A percentile compares a stretch with the other conserved stretches of the same genome.
phyloP scores from a whole-genome alignment of 2,113 vertebrate genomes.

The Coptodon bakossiorum region DNA sequence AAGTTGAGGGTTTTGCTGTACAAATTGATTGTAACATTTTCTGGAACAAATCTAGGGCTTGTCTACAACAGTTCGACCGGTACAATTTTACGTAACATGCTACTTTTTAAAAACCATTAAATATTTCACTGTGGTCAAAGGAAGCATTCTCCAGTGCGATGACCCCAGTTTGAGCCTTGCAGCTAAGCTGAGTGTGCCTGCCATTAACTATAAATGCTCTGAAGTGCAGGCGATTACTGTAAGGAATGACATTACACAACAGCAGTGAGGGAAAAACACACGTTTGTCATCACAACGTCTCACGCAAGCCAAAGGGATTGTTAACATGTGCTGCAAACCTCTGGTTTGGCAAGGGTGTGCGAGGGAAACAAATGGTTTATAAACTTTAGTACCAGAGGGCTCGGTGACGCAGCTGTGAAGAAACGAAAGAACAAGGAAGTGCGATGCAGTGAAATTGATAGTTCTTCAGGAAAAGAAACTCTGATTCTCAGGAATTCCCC shows the following conservation, averaged over 20 bases:
- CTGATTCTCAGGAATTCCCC: background rate
- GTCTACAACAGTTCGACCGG: background rate
- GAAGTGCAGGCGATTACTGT: constrained; percentile 10
- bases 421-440: constrained; percentile 1
- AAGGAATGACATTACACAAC: background rate
- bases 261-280: constrained; percentile 2
- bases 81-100: background rate
- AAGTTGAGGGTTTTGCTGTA: background rate
- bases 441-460: constrained; percentile 5
- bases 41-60: background rate
- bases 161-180: background rate
- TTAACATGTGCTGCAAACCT: constrained; percentile 41
- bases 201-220: constrained; percentile 4
- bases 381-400: constrained; percentile 7
- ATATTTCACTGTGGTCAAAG: background rate
- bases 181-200: background rate
- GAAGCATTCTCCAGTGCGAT: background rate
- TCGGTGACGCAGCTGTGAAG: constrained; percentile 28
- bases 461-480: background rate
- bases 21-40: background rate
- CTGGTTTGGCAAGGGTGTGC: constrained; percentile 21
- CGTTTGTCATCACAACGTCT: constrained; percentile 7
- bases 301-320: constrained; percentile 10
- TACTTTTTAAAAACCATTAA: background rate
- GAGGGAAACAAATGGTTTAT: constrained; percentile 26